Conservation (phyloP, 2,888 invertebrate genomes). For the Eupithecia pulchellata region DNA sequence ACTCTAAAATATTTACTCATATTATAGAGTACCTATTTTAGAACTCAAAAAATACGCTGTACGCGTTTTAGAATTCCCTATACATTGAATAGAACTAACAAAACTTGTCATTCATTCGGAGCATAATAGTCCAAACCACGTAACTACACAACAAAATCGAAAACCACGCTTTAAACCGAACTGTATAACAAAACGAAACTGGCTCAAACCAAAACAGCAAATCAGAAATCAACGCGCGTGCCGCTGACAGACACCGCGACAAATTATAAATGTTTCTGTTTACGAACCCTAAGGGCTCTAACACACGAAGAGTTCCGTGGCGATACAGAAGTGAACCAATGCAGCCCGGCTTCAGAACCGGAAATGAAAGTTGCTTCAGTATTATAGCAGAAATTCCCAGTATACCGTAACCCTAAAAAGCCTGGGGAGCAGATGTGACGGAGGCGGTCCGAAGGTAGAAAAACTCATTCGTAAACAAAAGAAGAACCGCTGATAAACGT, state of each 20-base stretch:
- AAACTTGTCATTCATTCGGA: neutral
- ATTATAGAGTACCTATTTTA: no score
- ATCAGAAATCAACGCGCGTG: constrained; percentile 36
- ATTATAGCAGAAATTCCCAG: constrained; percentile 7
- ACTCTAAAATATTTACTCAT: neutral
- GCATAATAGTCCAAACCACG: neutral
- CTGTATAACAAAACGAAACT: constrained; percentile 19
- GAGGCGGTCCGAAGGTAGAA: constrained; percentile 71
- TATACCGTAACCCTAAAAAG: constrained; percentile 42
- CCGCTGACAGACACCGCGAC: constrained; percentile 40
- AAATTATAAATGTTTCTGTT: constrained; percentile 46
- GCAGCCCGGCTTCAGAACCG: neutral
- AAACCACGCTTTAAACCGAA: constrained; percentile 3
- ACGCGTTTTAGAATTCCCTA: neutral
- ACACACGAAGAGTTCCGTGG: constrained; percentile 3
- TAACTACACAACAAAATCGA: neutral
- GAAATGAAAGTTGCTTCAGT: neutral
- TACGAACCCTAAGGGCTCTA: constrained; percentile 39
- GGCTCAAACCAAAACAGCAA: constrained; percentile 22
- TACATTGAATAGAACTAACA: neutral
- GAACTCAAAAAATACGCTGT: neutral
- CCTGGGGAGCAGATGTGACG: constrained; percentile 74
- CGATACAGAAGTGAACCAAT: neutral
- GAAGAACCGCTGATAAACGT: constrained; percentile 64
- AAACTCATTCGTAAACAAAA: constrained; percentile 82